These are phyloP conservation scores for Lucifuga dentata DNA, from an alignment of 2,113 vertebrate genomes.

Conservation along the genomic window DNA sequence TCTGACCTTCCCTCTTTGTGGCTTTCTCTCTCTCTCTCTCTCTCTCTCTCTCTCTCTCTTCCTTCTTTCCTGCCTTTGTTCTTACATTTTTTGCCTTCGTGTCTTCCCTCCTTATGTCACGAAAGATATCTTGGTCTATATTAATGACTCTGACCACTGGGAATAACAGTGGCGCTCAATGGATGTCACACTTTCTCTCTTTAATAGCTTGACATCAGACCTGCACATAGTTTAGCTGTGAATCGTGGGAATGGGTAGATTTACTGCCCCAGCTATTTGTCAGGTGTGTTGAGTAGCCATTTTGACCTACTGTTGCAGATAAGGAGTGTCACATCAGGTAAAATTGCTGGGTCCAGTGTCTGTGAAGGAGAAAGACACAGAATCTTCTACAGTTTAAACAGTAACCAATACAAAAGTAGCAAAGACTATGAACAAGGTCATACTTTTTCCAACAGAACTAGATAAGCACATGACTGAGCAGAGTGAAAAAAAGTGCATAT, in stretches of 20 bases:
- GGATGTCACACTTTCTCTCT: conserved; percentile 67
- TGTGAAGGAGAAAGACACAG: conserved; percentile 21
- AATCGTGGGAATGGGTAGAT: conserved; percentile 53
- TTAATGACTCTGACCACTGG: conserved; percentile 59
- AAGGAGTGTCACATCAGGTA: conserved; percentile 57
- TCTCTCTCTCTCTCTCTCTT: neutral
- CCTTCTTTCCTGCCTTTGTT: neutral
- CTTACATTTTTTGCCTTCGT: conserved; percentile 23
- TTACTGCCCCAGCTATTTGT: conserved; percentile 54
- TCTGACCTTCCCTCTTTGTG: conserved; percentile 3
- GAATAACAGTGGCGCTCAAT: conserved; percentile 56
- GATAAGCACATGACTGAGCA: conserved; percentile 1
- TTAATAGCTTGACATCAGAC: conserved; percentile 69
- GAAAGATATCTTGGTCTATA: conserved; percentile 49
- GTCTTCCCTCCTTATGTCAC: conserved; percentile 35
- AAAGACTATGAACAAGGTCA: neutral
- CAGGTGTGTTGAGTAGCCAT: conserved; percentile 47
- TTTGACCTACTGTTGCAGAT: conserved; percentile 59
- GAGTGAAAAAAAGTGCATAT: neutral
- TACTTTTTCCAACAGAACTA: conserved; percentile 8
- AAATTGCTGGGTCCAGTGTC: conserved; percentile 42
- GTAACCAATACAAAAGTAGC: neutral
- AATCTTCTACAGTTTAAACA: conserved; percentile 17
- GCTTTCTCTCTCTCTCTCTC: neutral
- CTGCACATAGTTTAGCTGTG: conserved; percentile 44